phyloP scores from a whole-genome alignment of 92 coral and sea anemone species.

The Phenganax subtilis region DNA sequence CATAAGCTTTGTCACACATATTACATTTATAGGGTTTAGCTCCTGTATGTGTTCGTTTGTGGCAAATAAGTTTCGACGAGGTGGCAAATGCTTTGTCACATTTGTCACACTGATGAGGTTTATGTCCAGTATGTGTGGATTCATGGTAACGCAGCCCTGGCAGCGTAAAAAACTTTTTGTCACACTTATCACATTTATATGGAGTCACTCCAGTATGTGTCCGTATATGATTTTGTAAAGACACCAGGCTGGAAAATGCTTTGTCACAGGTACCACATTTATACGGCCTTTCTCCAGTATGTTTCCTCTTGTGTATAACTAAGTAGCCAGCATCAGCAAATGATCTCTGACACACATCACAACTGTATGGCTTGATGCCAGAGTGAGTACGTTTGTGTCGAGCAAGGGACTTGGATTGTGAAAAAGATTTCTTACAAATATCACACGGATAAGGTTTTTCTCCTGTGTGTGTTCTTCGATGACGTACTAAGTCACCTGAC shows the following conservation, averaged over 20 bases:
- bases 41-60: constrained; percentile 15
- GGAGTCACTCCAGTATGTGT: constrained; percentile 96
- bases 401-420: neutral
- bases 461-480: constrained; percentile 16
- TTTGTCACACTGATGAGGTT: constrained; percentile 11
- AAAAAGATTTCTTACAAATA: constrained; percentile 12
- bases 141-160: constrained; percentile 15
- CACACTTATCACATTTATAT: constrained; percentile 74
- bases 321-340: constrained; percentile 22
- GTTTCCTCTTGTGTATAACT: constrained; percentile 16
- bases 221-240: constrained; percentile 58
- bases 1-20: constrained; percentile 23
- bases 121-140: constrained; percentile 12
- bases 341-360: constrained; percentile 11
- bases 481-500: constrained; percentile 14
- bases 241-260: neutral
- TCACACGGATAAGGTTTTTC: constrained; percentile 29
- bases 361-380: neutral
- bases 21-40: constrained; percentile 12
- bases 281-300: constrained; percentile 9
- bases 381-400: constrained; percentile 11
- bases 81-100: constrained; percentile 24
- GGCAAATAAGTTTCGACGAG: constrained; percentile 1
- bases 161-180: constrained; percentile 47
- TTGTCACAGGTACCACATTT: constrained; percentile 21